phyloP scores from a whole-genome alignment of 2,888 invertebrate genomes.

The Anagyrus pseudococci region DNA sequence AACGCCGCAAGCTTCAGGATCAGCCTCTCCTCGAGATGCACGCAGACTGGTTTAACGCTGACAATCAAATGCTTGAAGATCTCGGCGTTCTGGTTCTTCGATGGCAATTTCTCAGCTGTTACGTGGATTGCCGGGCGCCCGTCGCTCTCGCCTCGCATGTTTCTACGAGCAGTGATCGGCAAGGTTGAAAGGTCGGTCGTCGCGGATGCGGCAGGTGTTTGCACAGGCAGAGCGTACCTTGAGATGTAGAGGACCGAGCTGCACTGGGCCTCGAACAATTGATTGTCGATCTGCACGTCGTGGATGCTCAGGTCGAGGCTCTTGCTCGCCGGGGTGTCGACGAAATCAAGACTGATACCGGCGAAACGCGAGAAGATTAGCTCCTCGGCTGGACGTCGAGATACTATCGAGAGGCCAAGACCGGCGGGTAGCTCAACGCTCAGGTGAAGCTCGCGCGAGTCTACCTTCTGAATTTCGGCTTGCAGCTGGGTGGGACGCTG shows the following conservation, averaged over 20 bases:
- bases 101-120: slow-evolving; percentile 77
- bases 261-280: slow-evolving; percentile 84
- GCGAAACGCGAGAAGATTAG: slow-evolving; percentile 77
- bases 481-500: slow-evolving; percentile 61
- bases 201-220: no score
- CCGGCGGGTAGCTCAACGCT: slow-evolving; percentile 69
- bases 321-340: slow-evolving; percentile 65
- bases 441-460: slow-evolving; percentile 68
- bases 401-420: slow-evolving; percentile 80
- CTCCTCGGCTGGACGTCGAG: slow-evolving; percentile 79
- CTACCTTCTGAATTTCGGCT: slow-evolving; percentile 43
- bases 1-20: slow-evolving; percentile 76
- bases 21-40: slow-evolving; percentile 87
- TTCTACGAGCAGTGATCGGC: slow-evolving; percentile 45
- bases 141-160: slow-evolving; percentile 63
- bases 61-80: slow-evolving; percentile 88
- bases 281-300: slow-evolving; percentile 75
- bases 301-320: slow-evolving; percentile 74
- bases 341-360: slow-evolving; percentile 70
- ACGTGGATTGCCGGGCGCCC: slow-evolving; percentile 80
- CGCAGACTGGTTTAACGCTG: slow-evolving; percentile 80
- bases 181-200: background rate
- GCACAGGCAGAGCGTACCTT: slow-evolving; percentile 18
- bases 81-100: slow-evolving; percentile 75
- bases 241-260: slow-evolving; percentile 84